These are phyloP conservation scores for Mustela lutreola DNA, from an alignment of 2,113 vertebrate genomes.

Conservation along the genomic window DNA sequence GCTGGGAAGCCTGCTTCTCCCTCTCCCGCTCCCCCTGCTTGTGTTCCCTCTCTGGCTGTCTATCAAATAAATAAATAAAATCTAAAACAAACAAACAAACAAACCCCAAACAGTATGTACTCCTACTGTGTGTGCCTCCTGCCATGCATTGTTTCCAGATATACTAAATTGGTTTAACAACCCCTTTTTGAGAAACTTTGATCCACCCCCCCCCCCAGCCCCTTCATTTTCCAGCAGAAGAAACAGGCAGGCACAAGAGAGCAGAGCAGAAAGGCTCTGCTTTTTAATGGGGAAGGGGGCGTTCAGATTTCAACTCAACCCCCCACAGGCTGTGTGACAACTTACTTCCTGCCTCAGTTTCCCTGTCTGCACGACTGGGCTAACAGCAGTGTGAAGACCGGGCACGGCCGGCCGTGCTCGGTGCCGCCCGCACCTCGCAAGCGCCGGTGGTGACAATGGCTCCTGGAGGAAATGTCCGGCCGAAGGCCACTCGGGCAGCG, in stretches of 20 bases:
- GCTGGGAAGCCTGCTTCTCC: too few species aligned
- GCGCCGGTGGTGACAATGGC: background rate
- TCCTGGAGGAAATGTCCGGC: background rate
- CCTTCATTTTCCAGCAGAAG: background rate
- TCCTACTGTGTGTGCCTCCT: background rate
- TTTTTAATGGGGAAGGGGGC: too few species aligned
- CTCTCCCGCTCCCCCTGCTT: too few species aligned
- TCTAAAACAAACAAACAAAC: too few species aligned
- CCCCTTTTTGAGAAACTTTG: background rate
- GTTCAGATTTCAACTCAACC: background rate
- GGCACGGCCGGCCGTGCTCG: background rate
- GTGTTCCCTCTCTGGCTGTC: too few species aligned
- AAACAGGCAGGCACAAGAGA: accelerated
- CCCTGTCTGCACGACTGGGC: background rate
- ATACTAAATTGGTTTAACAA: background rate
- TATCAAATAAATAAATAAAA: too few species aligned
- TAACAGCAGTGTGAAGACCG: background rate
- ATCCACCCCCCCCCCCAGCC: background rate
- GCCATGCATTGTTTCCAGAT: background rate
- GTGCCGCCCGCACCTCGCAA: accelerated
- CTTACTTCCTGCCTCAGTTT: background rate
- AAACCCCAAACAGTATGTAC: accelerated
- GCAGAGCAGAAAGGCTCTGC: too few species aligned
- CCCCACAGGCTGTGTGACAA: too few species aligned
- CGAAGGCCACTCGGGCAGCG: background rate